phyloP scores from a whole-genome alignment of 2,888 invertebrate genomes.

The Octodonta nipae region DNA sequence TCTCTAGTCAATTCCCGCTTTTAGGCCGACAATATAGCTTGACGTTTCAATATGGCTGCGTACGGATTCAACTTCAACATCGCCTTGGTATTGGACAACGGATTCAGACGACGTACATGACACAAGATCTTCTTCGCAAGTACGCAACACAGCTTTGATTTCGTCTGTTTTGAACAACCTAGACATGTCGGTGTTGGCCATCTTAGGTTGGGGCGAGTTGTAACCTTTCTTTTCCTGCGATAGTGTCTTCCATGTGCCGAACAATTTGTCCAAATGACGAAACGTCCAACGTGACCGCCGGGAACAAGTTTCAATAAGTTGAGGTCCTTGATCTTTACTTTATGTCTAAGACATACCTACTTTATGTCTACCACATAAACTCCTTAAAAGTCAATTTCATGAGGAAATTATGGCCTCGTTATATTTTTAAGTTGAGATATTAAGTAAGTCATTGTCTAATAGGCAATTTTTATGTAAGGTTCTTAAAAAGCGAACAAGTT shows the following conservation, averaged over 20 bases:
- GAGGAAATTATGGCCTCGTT: no score
- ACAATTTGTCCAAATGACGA: constrained; percentile 94
- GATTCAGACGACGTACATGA: constrained; percentile 85
- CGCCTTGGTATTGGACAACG: constrained; percentile 76
- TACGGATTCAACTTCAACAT: constrained; percentile 90
- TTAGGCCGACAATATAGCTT: constrained; percentile 59
- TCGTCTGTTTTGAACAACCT: constrained; percentile 89
- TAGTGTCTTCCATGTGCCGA: constrained; percentile 83
- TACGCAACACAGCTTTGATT: constrained; percentile 82
- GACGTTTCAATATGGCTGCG: constrained; percentile 77
- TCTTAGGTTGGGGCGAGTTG: constrained; percentile 92
- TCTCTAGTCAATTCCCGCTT: constrained; percentile 49
- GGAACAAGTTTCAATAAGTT: constrained; percentile 92
- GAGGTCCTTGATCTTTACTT: constrained; percentile 69
- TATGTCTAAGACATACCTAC: no score
- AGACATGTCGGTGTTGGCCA: constrained; percentile 91
- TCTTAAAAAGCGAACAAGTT: no score
- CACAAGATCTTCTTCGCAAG: constrained; percentile 70
- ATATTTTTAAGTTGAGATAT: no score
- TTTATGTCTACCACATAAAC: no score
- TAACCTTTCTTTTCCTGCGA: constrained; percentile 73
- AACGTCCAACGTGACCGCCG: constrained; percentile 94
- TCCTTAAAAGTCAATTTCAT: no score
- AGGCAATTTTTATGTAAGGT: no score
- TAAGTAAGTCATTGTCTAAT: no score